Percentiles rank a stretch among this genome's conserved stretches.
phyloP scores from a whole-genome alignment of 1,140 invertebrate genomes.

The Drosophila orosa region DNA sequence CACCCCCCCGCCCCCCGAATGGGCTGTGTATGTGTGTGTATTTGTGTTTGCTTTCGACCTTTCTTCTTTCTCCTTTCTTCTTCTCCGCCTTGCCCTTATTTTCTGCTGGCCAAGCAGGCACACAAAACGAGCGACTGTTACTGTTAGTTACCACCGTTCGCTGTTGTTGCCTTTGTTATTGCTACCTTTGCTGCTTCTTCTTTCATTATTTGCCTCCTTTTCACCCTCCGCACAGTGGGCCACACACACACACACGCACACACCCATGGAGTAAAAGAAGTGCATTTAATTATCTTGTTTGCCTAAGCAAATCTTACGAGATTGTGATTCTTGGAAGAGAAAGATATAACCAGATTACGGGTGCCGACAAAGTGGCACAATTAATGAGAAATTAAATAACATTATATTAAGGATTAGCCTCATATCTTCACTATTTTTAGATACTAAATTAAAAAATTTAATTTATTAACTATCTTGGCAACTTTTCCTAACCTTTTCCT shows the following conservation, averaged over 20 bases:
- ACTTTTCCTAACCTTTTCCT: too few relatives aligned
- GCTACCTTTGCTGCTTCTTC: slow-evolving; percentile 13
- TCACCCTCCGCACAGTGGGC: slow-evolving; percentile 31
- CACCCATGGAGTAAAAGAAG: background rate
- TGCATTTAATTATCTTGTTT: slow-evolving; percentile 33
- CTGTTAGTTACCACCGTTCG: slow-evolving; percentile 62
- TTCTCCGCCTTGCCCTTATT: slow-evolving; percentile 73
- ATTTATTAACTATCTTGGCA: too few relatives aligned
- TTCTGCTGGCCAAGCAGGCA: slow-evolving; percentile 49
- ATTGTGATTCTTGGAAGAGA: slow-evolving; percentile 21
- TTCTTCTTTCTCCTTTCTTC: slow-evolving; percentile 70
- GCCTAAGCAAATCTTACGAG: slow-evolving; percentile 5
- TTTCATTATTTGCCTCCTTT: slow-evolving; percentile 2
- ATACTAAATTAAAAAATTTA: too few relatives aligned
- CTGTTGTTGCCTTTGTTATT: slow-evolving; percentile 22
- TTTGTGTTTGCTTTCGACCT: slow-evolving; percentile 76
- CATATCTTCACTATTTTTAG: background rate
- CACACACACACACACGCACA: slow-evolving; percentile 10
- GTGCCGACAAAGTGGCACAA: slow-evolving; percentile 12
- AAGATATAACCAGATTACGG: background rate
- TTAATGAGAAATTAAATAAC: too few relatives aligned
- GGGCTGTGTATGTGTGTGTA: slow-evolving; percentile 24
- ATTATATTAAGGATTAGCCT: background rate
- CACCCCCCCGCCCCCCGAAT: background rate
- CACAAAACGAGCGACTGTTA: slow-evolving; percentile 63